Evolutionary conservation across 1,140 invertebrate genomes (phyloP).

Genomic region (Yoshiicerus persimilis): DNA sequence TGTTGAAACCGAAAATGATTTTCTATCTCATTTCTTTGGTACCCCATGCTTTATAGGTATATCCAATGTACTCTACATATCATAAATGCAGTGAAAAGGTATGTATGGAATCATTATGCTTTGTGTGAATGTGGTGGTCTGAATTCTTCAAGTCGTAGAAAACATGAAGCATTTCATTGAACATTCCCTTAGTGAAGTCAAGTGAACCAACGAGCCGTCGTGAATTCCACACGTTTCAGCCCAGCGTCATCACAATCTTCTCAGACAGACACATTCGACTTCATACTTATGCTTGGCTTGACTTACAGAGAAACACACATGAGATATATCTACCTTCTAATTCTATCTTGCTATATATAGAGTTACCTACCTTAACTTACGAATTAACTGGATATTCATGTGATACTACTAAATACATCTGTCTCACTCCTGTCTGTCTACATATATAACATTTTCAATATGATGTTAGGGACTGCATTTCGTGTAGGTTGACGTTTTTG

Average conservation of each 20-base stretch:
- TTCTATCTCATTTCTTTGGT: constrained; percentile 8
- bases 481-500: background rate
- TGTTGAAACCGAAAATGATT: background rate
- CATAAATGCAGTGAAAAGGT: background rate
- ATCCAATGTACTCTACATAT: background rate
- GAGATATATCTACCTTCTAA: background rate
- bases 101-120: constrained; percentile 14
- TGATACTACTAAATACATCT: background rate
- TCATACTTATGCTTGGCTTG: background rate
- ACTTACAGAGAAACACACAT: background rate
- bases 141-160: background rate
- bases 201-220: constrained; percentile 30
- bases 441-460: background rate
- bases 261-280: background rate
- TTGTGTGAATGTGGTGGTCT: constrained; percentile 8
- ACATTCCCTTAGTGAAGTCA: constrained; percentile 30
- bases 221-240: constrained; percentile 40
- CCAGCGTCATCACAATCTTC: constrained; percentile 44
- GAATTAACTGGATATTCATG: background rate
- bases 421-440: no score
- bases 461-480: background rate
- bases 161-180: constrained; percentile 24
- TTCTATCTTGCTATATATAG: background rate
- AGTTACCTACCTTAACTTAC: no score
- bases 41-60: no score